Percentiles rank a stretch among this genome's conserved stretches.
Evolutionary conservation across 2,888 invertebrate genomes (phyloP).

Genomic region (Conus canariensis): DNA sequence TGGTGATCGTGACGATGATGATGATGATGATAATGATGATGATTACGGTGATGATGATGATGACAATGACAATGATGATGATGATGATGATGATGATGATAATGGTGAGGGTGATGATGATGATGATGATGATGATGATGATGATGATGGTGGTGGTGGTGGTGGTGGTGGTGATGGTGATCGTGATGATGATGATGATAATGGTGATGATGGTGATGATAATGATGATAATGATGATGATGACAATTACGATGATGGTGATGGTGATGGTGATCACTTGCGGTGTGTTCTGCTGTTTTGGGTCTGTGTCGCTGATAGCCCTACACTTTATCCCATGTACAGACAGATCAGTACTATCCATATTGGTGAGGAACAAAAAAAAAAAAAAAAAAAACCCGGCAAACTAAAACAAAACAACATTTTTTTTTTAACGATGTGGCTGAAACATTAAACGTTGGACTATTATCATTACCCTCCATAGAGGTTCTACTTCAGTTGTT

Average conservation of each 20-base stretch:
- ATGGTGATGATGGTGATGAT: conserved; percentile 13
- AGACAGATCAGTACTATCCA: too few relatives aligned
- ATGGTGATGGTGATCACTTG: conserved; percentile 3
- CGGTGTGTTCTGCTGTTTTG: not conserved
- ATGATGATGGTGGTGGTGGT: not conserved
- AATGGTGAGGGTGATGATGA: not conserved
- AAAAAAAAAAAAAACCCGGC: too few relatives aligned
- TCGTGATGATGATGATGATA: conserved; percentile 17
- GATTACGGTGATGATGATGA: not conserved
- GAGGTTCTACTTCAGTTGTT: too few relatives aligned
- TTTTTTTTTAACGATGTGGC: too few relatives aligned
- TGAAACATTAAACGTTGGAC: too few relatives aligned
- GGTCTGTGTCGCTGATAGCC: too few relatives aligned
- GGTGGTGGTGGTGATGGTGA: not conserved
- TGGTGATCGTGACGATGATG: conserved; percentile 5
- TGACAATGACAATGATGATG: not conserved
- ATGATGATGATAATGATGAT: not conserved
- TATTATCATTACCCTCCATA: too few relatives aligned
- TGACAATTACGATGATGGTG: not conserved
- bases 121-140: not conserved
- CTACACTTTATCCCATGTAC: too few relatives aligned
- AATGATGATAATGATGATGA: not conserved
- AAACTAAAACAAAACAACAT: too few relatives aligned
- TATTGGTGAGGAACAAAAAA: too few relatives aligned
- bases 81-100: not conserved